Base-by-base conservation (phyloP, 1,140 invertebrate species). In the Aphelenchoides fujianensis region DNA sequence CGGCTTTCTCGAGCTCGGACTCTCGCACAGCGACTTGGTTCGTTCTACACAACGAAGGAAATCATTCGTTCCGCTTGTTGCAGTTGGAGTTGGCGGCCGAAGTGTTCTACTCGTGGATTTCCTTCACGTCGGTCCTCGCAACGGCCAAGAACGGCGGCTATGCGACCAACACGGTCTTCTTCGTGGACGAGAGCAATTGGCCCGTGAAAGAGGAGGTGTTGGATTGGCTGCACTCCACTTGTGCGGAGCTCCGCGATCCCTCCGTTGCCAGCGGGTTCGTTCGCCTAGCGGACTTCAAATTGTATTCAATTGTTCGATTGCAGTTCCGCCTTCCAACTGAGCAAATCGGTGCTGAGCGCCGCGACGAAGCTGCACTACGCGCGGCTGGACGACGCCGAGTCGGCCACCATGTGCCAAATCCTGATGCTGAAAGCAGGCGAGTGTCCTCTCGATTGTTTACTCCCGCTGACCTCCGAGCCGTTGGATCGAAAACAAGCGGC, bases 131-230 rank as follows among this genome's bases (percentile, higher is more conserved):
- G 19, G 36, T 66, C 36, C 37, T 48, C 12, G 16, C 12, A 12
- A 66, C 63, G 32, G 32, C 36, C 28, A 34, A 30, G 1, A 66
- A 36, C 63, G 63, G 63, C 2, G 63, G 63, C 3, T 37, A 66
- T 37, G 36, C n/a, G 12, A 66, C 36, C 12, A 66, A 66, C 63
- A n/a, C n/a, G 2, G 16, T 66, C 0, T 66, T 41, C 3, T 66
- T 63, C 7, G 63, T 66, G 36, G 63, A 66, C 34, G 63, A 66
- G 31, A 66, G 63, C 34, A 34, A 66, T 30, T 37, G 12, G 31
- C 63, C 63, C 16, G 63, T 35, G 16, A 66, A 30, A 2, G 63
- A 66, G 31, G 63, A 34, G 63, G 31, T 30, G 16, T 27, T 66
- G 16, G 32, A 66, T 12, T 34, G 32, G 32, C 53, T 36, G 28